A percentile compares a stretch with the other conserved stretches of the same genome.
phyloP scores from a whole-genome alignment of 2,888 invertebrate genomes.

The Theretra japonica region DNA sequence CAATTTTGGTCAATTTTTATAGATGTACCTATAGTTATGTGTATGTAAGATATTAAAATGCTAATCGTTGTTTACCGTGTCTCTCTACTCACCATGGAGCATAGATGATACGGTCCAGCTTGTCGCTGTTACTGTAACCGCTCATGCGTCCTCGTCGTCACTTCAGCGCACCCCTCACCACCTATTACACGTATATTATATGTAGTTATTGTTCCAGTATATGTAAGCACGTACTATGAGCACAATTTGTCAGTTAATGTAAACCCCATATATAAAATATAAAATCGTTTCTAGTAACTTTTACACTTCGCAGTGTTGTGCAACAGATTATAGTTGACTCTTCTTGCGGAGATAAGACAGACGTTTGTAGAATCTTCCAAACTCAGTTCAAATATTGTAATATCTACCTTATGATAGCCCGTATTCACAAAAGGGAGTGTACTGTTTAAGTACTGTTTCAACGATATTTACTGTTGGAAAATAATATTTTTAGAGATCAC shows the following conservation, averaged over 20 bases:
- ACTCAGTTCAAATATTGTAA: constrained; percentile 64
- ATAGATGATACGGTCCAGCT: constrained; percentile 37
- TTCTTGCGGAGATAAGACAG: constrained; percentile 49
- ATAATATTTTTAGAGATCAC: constrained; percentile 80
- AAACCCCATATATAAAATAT: constrained; percentile 58
- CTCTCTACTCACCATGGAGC: constrained; percentile 42
- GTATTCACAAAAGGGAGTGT: constrained; percentile 63
- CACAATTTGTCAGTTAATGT: constrained; percentile 71
- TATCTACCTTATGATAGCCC: constrained; percentile 57
- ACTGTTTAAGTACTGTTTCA: constrained; percentile 55
- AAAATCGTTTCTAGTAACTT: constrained; percentile 63
- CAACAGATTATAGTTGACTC: constrained; percentile 55
- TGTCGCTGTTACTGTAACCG: constrained; percentile 41
- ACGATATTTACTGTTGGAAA: constrained; percentile 70
- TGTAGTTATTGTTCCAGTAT: constrained; percentile 65
- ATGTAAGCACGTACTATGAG: constrained; percentile 69
- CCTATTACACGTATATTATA: constrained; percentile 51
- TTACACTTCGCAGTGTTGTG: constrained; percentile 58
- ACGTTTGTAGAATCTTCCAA: constrained; percentile 65
- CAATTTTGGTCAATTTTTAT: constrained; percentile 78
- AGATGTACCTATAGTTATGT: constrained; percentile 66
- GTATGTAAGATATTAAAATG: constrained; percentile 59
- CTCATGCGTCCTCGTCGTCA: constrained; percentile 50
- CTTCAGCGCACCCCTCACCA: constrained; percentile 62
- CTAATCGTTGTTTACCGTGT: constrained; percentile 64